A percentile compares a stretch with the other conserved stretches of the same genome.
Conservation (phyloP, 2,797 vertebrate species). For the Euphonia xanthogaster region DNA sequence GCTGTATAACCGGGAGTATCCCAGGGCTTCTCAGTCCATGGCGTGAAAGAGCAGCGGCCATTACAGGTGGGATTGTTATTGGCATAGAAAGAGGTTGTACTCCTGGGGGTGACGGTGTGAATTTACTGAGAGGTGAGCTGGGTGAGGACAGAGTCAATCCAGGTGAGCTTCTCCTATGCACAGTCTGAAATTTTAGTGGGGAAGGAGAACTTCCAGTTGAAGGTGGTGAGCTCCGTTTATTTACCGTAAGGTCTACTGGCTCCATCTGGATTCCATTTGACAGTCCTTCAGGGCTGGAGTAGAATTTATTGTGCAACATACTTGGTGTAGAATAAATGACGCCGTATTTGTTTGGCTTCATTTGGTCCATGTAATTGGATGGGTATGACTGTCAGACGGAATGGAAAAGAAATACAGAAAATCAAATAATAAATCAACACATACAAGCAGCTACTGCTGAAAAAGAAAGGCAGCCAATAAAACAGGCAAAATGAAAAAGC, state of each 20-base stretch:
- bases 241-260: slow-evolving; percentile 93
- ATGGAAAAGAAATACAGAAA: not conserved
- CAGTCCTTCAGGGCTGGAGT: slow-evolving; percentile 74
- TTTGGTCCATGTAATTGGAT: slow-evolving; percentile 82
- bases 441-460: not conserved
- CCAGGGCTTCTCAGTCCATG: slow-evolving; percentile 78
- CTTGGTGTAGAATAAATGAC: slow-evolving; percentile 84
- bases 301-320: slow-evolving; percentile 76
- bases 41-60: slow-evolving; percentile 81
- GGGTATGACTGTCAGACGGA: slow-evolving; percentile 79
- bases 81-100: slow-evolving; percentile 82
- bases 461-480: not conserved
- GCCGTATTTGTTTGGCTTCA: slow-evolving; percentile 84
- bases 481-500: not conserved
- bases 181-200: slow-evolving; percentile 78
- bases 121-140: slow-evolving; percentile 82
- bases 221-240: slow-evolving; percentile 86
- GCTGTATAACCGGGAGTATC: slow-evolving; percentile 82
- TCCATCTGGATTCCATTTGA: slow-evolving; percentile 86
- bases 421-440: not conserved
- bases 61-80: slow-evolving; percentile 79
- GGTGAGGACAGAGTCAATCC: slow-evolving; percentile 77
- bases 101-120: slow-evolving; percentile 74
- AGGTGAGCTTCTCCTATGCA: slow-evolving; percentile 76
- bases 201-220: slow-evolving; percentile 81